A percentile compares a stretch with the other conserved stretches of the same genome.
Evolutionary conservation across 2,888 invertebrate species (phyloP).

Genomic region (Sarcophaga variegata): DNA sequence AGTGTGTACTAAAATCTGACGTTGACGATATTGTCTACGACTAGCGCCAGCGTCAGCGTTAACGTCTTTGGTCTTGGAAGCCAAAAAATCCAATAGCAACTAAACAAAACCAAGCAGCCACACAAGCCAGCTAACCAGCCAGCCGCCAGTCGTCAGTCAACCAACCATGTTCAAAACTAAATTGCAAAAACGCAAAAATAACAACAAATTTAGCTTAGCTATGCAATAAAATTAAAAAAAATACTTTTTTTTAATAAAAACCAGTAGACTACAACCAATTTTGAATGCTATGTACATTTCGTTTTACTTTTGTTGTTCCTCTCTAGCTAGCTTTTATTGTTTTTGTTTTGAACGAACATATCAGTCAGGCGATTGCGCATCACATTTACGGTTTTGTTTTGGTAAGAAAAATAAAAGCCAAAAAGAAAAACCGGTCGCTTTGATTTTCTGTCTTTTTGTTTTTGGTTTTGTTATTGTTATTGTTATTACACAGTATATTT

Average conservation of each 20-base stretch:
- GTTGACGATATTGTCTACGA: too few relatives aligned
- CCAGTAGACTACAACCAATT: constrained; percentile 31
- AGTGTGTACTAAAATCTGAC: too few relatives aligned
- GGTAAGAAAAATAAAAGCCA: too few relatives aligned
- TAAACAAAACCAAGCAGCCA: too few relatives aligned
- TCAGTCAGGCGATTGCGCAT: constrained; percentile 10
- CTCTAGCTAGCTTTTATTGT: neutral
- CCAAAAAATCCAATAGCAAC: neutral
- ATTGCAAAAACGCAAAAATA: constrained; percentile 11
- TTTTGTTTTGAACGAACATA: too few relatives aligned
- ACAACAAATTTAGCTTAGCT: constrained; percentile 14
- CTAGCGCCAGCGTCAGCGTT: too few relatives aligned
- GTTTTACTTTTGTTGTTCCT: neutral
- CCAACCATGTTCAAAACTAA: constrained; percentile 12
- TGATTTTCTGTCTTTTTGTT: too few relatives aligned
- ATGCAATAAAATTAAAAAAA: neutral
- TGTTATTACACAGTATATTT: too few relatives aligned
- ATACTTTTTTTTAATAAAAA: neutral
- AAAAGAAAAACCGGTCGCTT: constrained; percentile 32
- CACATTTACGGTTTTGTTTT: constrained; percentile 11
- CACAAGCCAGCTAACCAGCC: too few relatives aligned
- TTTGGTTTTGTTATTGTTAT: too few relatives aligned
- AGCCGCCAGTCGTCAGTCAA: neutral
- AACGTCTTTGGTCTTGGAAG: neutral
- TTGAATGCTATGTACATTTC: neutral